These are phyloP conservation scores for Gila robusta DNA, from an alignment of 2,797 vertebrate genomes.

Conservation along the genomic window DNA sequence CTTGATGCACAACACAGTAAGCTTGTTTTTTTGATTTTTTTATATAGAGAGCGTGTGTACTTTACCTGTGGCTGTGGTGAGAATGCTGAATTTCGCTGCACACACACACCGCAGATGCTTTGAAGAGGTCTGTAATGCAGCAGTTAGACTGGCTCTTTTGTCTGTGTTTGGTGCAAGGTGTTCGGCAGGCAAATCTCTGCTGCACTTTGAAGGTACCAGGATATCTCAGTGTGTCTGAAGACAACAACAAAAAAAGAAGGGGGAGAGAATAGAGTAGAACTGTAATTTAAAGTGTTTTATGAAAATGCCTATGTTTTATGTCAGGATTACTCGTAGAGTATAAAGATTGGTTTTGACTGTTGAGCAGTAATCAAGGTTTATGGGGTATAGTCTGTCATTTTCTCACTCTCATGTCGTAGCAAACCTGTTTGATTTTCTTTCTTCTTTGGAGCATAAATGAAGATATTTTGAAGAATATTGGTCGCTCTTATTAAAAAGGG, in stretches of 20 bases:
- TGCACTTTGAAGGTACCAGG: not conserved
- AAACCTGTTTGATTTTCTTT: not conserved
- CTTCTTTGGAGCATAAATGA: not conserved
- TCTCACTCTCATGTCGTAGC: not conserved
- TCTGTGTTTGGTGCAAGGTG: slow-evolving; percentile 23
- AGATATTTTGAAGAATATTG: not conserved
- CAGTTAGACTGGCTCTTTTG: slow-evolving; percentile 21
- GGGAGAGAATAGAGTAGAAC: not conserved
- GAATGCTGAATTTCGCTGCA: slow-evolving; percentile 24
- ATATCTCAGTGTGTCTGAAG: not conserved
- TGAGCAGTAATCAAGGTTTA: not conserved
- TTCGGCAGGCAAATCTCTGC: not conserved
- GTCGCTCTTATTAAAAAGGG: not conserved
- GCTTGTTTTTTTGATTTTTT: not conserved
- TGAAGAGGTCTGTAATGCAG: slow-evolving; percentile 30
- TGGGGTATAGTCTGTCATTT: not conserved
- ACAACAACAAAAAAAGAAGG: not conserved
- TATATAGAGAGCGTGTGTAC: slow-evolving; percentile 17
- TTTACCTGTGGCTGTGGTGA: slow-evolving; percentile 29
- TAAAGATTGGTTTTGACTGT: not conserved
- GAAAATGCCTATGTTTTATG: not conserved
- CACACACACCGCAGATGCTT: not conserved
- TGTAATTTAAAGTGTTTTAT: not conserved
- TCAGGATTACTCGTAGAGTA: not conserved
- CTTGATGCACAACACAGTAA: slow-evolving; percentile 7